Conservation (phyloP, 2,113 vertebrate species). For the Leptosomus discolor region DNA sequence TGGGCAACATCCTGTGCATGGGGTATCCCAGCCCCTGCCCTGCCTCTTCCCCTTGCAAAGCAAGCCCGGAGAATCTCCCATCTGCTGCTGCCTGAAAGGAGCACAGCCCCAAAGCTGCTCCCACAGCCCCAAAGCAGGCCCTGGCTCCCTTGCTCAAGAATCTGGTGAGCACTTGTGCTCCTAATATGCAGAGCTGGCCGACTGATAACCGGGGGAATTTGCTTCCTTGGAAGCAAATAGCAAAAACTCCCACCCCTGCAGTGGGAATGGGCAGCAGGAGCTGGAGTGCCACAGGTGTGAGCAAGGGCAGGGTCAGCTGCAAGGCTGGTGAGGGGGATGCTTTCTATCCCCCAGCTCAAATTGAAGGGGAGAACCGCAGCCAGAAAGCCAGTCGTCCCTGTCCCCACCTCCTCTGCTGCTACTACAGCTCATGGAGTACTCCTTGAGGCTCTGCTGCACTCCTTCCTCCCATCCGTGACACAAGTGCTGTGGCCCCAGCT, state of each 20-base stretch:
- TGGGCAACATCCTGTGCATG: not conserved
- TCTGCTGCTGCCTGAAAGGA: not conserved
- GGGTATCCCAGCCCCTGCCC: not conserved
- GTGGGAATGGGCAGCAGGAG: not conserved
- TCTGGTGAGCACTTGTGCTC: not conserved
- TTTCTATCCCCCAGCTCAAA: not conserved
- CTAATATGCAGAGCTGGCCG: not conserved
- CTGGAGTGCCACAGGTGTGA: not conserved
- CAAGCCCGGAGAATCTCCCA: not conserved
- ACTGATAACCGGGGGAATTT: not conserved
- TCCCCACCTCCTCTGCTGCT: not conserved
- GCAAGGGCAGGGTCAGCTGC: not conserved
- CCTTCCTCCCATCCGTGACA: not conserved
- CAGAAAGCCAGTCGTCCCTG: not conserved
- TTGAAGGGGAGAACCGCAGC: not conserved
- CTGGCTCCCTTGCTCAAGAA: not conserved
- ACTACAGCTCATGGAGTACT: not conserved
- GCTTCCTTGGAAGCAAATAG: not conserved
- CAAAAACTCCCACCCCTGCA: not conserved
- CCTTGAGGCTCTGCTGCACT: not conserved
- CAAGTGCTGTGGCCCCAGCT: not conserved
- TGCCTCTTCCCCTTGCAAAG: not conserved
- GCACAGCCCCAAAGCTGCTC: not conserved
- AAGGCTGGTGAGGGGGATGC: not conserved
- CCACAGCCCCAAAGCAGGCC: not conserved